Evolutionary conservation across 2,113 vertebrate genomes (phyloP).

Genomic region (Panthera uncia): DNA sequence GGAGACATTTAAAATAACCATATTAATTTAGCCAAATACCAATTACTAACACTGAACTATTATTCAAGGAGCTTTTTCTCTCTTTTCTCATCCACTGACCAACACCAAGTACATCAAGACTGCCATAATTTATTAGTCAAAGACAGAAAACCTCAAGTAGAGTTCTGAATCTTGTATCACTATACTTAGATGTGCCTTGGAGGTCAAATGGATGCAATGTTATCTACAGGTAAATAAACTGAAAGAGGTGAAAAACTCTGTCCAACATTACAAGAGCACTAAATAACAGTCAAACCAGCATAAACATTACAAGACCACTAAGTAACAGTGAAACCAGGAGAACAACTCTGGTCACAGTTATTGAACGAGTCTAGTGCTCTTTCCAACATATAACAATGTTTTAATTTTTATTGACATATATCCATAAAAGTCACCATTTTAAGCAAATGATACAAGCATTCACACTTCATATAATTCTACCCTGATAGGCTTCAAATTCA

Average conservation of each 20-base stretch:
- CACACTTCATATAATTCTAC: background rate
- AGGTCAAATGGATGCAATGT: background rate
- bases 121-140: background rate
- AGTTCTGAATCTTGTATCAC: background rate
- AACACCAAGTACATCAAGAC: background rate
- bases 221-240: background rate
- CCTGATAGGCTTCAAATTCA: background rate
- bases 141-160: background rate
- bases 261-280: background rate
- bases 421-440: background rate
- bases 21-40: background rate
- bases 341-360: background rate
- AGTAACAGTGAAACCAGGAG: background rate
- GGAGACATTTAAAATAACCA: conserved; percentile 17
- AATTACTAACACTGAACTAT: background rate
- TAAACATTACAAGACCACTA: background rate
- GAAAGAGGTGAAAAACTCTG: background rate
- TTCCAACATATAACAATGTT: background rate
- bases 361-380: background rate
- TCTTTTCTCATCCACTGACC: background rate
- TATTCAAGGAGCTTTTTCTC: background rate
- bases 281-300: background rate
- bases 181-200: background rate
- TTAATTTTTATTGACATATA: background rate
- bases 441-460: background rate